phyloP scores from a whole-genome alignment of 1,140 invertebrate genomes.

The Papilio glaucus region DNA sequence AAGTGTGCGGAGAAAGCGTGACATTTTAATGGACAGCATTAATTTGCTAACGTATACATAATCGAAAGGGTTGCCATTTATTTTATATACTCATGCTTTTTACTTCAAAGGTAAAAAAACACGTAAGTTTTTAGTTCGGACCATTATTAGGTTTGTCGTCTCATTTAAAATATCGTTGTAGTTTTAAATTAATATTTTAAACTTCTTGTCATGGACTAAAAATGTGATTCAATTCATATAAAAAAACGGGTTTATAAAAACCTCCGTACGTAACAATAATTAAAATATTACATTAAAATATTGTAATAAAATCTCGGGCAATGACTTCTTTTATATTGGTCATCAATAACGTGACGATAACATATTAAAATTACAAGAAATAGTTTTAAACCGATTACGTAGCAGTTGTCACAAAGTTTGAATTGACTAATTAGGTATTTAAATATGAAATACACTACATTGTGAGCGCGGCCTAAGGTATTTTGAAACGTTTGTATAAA shows the following conservation, averaged over 20 bases:
- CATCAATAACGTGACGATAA: background rate
- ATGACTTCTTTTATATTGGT: constrained; percentile 10
- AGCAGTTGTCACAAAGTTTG: background rate
- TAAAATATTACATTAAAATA: too few relatives aligned
- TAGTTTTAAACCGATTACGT: background rate
- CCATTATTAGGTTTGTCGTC: too few relatives aligned
- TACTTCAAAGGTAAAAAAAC: too few relatives aligned
- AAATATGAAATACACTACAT: background rate
- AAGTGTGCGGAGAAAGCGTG: constrained; percentile 63
- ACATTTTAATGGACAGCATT: constrained; percentile 53
- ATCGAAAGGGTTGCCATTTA: background rate
- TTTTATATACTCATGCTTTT: background rate
- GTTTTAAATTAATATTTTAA: too few relatives aligned
- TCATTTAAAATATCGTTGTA: too few relatives aligned
- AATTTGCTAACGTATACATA: constrained; percentile 35
- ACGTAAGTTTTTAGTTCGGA: too few relatives aligned
- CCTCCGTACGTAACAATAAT: too few relatives aligned
- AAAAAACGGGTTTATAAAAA: too few relatives aligned
- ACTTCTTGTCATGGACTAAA: too few relatives aligned
- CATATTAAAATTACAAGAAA: background rate
- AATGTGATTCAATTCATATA: too few relatives aligned
- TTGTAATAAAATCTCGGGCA: background rate
- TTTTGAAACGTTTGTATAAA: background rate
- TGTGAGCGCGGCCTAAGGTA: background rate
- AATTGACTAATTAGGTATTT: background rate